Evolutionary conservation across 2,888 invertebrate genomes (phyloP).

Genomic region (Drosophila borealis): DNA sequence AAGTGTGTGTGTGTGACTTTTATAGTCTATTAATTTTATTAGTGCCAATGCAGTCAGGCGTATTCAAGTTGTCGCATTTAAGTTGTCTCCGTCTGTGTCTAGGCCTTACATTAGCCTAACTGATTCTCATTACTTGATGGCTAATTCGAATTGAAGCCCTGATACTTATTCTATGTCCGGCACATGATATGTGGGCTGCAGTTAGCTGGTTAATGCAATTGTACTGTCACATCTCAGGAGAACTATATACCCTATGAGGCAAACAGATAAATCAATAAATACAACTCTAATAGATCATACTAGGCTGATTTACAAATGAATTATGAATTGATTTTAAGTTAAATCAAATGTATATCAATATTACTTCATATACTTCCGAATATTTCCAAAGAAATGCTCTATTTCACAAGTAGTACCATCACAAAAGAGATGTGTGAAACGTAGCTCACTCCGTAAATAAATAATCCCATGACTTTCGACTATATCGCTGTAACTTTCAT

Average conservation of each 20-base stretch:
- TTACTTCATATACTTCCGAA: too few species aligned
- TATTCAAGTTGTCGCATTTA: slow-evolving; percentile 8
- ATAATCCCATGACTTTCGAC: too few species aligned
- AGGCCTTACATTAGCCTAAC: slow-evolving; percentile 6
- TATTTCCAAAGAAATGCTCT: too few species aligned
- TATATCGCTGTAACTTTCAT: too few species aligned
- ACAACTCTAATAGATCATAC: too few species aligned
- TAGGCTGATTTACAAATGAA: too few species aligned
- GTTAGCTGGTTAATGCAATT: neutral
- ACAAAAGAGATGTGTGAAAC: too few species aligned
- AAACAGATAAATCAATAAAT: neutral
- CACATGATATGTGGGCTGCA: neutral
- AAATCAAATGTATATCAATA: too few species aligned
- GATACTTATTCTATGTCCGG: slow-evolving; percentile 10
- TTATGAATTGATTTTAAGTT: too few species aligned
- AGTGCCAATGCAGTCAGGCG: slow-evolving; percentile 40
- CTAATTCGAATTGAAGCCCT: slow-evolving; percentile 15
- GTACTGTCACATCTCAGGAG: neutral
- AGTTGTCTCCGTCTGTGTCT: slow-evolving; percentile 16
- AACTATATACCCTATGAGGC: too few species aligned
- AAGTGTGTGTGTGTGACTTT: slow-evolving; percentile 24
- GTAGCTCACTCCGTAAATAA: too few species aligned
- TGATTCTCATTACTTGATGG: slow-evolving; percentile 13
- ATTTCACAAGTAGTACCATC: too few species aligned
- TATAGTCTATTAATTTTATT: slow-evolving; percentile 69